Evolutionary conservation across 2,113 vertebrate genomes (phyloP).

Genomic region (Rhea pennata): DNA sequence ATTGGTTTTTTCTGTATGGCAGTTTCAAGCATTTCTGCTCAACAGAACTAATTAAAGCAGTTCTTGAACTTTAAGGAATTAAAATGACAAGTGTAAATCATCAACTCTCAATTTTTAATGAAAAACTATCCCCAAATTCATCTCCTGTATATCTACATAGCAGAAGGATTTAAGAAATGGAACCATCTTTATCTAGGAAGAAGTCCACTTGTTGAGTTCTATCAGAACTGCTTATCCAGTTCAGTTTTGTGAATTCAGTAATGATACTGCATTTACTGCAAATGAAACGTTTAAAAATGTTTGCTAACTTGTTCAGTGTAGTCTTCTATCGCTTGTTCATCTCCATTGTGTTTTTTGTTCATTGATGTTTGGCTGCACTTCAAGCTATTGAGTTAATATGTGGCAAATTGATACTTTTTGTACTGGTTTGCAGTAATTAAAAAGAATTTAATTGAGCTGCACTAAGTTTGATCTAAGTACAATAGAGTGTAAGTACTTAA

Average conservation of each 20-base stretch:
- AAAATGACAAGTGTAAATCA: slow-evolving; percentile 38
- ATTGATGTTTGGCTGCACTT: slow-evolving; percentile 5
- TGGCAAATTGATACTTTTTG: slow-evolving; percentile 8
- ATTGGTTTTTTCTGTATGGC: slow-evolving; percentile 25
- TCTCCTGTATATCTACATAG: not conserved
- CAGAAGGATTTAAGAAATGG: rapidly evolving
- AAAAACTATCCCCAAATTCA: not conserved
- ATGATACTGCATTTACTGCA: not conserved
- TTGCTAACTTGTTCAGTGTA: not conserved
- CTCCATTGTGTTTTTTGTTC: not conserved
- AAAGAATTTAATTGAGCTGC: slow-evolving; percentile 20
- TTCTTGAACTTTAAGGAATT: slow-evolving; percentile 42
- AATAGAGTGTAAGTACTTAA: not conserved
- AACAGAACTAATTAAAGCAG: not conserved
- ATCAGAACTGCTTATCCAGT: not conserved
- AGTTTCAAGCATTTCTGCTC: slow-evolving; percentile 17
- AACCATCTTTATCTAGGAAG: not conserved
- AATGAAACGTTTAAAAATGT: not conserved
- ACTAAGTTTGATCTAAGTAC: slow-evolving; percentile 4
- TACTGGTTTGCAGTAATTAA: slow-evolving; percentile 39
- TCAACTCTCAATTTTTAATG: not conserved
- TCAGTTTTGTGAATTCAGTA: not conserved
- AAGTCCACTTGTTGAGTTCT: not conserved
- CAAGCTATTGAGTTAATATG: not conserved
- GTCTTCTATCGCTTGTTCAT: slow-evolving; percentile 4